phyloP scores from a whole-genome alignment of 2,888 invertebrate species.

The Coelinius sp. region DNA sequence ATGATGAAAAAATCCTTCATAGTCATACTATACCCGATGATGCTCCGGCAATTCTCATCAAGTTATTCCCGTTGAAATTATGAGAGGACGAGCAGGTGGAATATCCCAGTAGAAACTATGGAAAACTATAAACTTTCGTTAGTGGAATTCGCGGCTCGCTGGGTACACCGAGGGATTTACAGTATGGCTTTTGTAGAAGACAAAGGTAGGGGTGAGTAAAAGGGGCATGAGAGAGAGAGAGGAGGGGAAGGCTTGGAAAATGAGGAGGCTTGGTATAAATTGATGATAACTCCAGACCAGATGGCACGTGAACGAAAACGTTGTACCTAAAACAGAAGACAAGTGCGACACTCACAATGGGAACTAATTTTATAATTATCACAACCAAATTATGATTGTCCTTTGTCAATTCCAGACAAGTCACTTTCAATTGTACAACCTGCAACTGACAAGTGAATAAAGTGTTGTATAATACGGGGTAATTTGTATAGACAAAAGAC shows the following conservation, averaged over 20 bases:
- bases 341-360: background rate
- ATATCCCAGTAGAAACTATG: slow-evolving; percentile 13
- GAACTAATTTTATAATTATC: slow-evolving; percentile 1
- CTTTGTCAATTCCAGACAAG: background rate
- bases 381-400: slow-evolving; percentile 12
- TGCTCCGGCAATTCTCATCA: slow-evolving; percentile 26
- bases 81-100: slow-evolving; percentile 25
- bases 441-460: background rate
- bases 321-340: background rate
- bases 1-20: too few species aligned
- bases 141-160: slow-evolving; percentile 28
- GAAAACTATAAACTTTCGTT: slow-evolving; percentile 40
- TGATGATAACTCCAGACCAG: slow-evolving; percentile 24
- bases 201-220: background rate
- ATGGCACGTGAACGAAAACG: slow-evolving; percentile 13
- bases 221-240: background rate
- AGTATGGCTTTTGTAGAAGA: slow-evolving; percentile 12
- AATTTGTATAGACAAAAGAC: background rate
- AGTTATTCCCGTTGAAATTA: slow-evolving; percentile 37
- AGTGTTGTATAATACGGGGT: background rate
- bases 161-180: slow-evolving; percentile 12
- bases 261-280: background rate
- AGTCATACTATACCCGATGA: background rate
- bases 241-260: background rate
- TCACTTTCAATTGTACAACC: background rate